Evolutionary conservation across 2,888 invertebrate species (phyloP).

Genomic region (Anticlea derivata): DNA sequence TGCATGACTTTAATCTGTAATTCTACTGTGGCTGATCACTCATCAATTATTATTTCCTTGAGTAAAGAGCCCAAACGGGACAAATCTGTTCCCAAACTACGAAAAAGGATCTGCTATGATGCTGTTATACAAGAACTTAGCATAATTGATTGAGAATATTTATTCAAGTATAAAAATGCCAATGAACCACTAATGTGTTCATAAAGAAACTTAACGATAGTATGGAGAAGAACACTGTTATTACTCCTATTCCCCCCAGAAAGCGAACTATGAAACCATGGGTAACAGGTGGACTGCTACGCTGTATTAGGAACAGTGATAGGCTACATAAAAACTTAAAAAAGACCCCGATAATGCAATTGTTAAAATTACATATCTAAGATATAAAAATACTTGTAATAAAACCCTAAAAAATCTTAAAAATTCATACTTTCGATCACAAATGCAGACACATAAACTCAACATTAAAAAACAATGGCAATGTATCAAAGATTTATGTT

Average conservation of each 20-base stretch:
- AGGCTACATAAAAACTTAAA: neutral
- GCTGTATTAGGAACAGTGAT: neutral
- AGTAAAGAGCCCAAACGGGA: neutral
- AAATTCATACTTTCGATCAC: neutral
- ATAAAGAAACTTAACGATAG: neutral
- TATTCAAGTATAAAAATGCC: neutral
- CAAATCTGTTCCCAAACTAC: neutral
- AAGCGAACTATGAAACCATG: neutral
- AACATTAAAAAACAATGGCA: neutral
- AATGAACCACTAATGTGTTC: neutral
- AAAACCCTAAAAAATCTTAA: neutral
- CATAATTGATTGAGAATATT: neutral
- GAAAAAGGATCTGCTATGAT: neutral
- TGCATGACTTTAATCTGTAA: no score
- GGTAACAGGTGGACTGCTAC: neutral
- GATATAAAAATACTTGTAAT: neutral
- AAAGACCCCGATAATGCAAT: neutral
- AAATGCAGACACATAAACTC: neutral
- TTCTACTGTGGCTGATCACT: neutral
- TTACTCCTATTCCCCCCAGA: neutral
- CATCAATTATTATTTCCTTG: neutral
- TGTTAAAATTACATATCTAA: neutral
- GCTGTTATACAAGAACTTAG: neutral
- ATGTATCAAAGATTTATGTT: neutral
- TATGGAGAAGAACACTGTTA: neutral